Conservation (phyloP, 2,888 invertebrate genomes). For the Aleiodes alternator region DNA sequence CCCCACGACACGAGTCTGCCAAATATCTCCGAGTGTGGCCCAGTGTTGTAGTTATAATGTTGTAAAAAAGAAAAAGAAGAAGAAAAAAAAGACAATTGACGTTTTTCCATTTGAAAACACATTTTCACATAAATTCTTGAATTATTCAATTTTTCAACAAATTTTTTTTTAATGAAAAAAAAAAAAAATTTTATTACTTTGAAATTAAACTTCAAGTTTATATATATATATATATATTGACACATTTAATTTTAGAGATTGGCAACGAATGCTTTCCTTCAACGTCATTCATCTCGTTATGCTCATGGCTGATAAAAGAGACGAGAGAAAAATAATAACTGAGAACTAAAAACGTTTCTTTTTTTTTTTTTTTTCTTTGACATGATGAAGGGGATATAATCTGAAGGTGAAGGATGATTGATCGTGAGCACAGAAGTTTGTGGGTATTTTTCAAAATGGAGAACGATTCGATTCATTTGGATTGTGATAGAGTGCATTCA, state of each 20-base stretch:
- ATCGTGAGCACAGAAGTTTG: background rate
- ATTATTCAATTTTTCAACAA: too few relatives aligned
- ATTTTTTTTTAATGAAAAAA: too few relatives aligned
- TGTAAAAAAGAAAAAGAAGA: background rate
- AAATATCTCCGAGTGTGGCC: conserved; percentile 42
- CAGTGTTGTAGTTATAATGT: background rate
- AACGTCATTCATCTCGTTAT: conserved; percentile 1
- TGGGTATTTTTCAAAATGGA: background rate
- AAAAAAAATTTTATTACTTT: background rate
- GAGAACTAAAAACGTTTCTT: background rate
- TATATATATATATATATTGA: background rate
- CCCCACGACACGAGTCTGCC: conserved; percentile 48
- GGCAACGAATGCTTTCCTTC: background rate
- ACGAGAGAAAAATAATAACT: background rate
- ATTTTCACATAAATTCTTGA: too few relatives aligned
- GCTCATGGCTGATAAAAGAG: background rate
- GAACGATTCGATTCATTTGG: conserved; percentile 9
- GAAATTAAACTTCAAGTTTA: background rate
- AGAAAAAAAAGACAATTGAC: background rate
- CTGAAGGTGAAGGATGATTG: conserved; percentile 14
- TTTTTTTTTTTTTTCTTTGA: background rate
- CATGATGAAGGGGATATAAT: conserved; percentile 8
- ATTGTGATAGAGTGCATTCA: background rate
- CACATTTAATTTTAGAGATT: background rate
- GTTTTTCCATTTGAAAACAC: background rate